Percentiles rank a stretch among this genome's conserved stretches.
Evolutionary conservation across 2,113 vertebrate genomes (phyloP).

Genomic region (Prinia subflava): DNA sequence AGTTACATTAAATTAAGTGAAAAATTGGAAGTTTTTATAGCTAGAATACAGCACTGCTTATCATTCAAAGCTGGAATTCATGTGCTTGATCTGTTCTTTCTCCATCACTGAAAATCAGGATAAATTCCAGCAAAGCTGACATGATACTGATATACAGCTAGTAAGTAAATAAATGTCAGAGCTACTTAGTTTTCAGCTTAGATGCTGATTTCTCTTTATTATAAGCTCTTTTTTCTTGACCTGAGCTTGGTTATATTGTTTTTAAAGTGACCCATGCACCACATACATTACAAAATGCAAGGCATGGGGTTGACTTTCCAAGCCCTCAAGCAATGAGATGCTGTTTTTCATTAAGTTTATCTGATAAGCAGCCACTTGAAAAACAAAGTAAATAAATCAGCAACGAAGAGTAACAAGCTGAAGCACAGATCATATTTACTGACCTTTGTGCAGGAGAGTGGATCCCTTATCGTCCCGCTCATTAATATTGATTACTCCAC

Average conservation of each 20-base stretch:
- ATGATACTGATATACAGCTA: background rate
- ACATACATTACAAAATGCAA: background rate
- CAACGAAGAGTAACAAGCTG: background rate
- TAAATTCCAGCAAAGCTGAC: background rate
- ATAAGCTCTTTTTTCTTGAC: background rate
- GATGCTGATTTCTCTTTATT: background rate
- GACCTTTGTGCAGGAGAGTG: constrained; percentile 80
- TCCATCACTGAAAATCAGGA: background rate
- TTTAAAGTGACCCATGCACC: background rate
- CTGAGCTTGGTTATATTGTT: background rate
- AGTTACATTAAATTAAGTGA: background rate
- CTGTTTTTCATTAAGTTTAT: background rate
- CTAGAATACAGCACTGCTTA: background rate
- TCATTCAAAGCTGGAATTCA: background rate
- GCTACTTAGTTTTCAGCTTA: background rate
- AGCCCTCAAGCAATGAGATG: background rate
- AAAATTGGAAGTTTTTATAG: background rate
- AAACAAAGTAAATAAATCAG: constrained; percentile 8
- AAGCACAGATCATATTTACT: constrained; percentile 2
- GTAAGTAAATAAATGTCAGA: background rate
- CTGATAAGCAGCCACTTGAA: constrained; percentile 12
- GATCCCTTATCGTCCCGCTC: constrained; percentile 75
- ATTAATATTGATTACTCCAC: constrained; percentile 76
- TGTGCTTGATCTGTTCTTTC: background rate
- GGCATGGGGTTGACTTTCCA: background rate